Conservation (phyloP, 1,140 invertebrate species). For the Diachasmimorpha longicaudata region DNA sequence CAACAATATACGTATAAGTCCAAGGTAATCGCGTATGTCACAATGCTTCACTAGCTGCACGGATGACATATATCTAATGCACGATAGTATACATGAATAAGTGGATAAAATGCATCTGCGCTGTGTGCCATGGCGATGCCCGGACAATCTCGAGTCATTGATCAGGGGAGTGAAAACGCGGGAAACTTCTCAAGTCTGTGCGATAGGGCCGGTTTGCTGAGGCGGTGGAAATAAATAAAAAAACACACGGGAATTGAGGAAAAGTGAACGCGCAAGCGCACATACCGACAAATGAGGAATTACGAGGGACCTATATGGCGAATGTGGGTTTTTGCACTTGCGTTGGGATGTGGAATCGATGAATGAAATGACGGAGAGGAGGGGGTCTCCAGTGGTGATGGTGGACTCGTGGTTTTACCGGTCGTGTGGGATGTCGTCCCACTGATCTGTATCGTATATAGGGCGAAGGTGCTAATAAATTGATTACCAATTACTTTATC, state of each 20-base stretch:
- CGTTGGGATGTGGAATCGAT: constrained; percentile 34
- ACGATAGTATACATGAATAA: constrained; percentile 11
- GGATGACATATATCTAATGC: not conserved
- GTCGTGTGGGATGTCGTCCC: not conserved
- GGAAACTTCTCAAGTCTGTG: constrained; percentile 31
- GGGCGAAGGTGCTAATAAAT: not conserved
- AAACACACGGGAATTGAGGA: not conserved
- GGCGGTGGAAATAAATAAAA: too few species aligned
- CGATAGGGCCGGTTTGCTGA: not conserved
- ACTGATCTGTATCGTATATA: not conserved
- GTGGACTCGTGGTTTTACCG: not conserved
- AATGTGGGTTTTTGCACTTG: constrained; percentile 38
- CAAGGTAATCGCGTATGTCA: constrained; percentile 61
- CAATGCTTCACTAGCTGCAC: constrained; percentile 37
- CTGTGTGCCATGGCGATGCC: constrained; percentile 19
- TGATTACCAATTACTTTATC: not conserved
- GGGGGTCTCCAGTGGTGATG: not conserved
- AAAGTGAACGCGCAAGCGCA: constrained; percentile 11
- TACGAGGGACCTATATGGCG: constrained; percentile 34
- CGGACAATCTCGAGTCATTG: constrained; percentile 43
- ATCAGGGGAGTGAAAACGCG: constrained; percentile 45
- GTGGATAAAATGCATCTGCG: constrained; percentile 3
- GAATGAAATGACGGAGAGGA: constrained; percentile 34
- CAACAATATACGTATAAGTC: constrained; percentile 43
- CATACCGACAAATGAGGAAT: constrained; percentile 22